A percentile compares a stretch with the other conserved stretches of the same genome.
Evolutionary conservation across 2,113 vertebrate species (phyloP).

Genomic region (Circaetus cinerascens): DNA sequence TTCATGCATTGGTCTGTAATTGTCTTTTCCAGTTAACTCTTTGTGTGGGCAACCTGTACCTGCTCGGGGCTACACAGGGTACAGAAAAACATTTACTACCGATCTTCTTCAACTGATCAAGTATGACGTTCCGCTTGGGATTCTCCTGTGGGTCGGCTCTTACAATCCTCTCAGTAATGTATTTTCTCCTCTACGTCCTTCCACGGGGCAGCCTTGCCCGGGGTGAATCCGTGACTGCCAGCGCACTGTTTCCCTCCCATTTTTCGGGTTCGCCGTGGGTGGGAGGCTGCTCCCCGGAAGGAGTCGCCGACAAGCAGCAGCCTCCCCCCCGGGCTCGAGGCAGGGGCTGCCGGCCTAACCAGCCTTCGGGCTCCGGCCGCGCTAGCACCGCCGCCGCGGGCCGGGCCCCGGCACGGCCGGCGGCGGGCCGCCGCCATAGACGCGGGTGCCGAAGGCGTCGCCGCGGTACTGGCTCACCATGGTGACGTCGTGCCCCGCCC

Average conservation of each 20-base stretch:
- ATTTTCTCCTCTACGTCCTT: background rate
- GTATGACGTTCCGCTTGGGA: fast-evolving
- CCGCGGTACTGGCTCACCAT: no score
- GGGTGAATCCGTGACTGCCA: background rate
- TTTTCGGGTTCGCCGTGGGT: background rate
- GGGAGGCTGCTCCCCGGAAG: background rate
- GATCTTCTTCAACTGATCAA: background rate
- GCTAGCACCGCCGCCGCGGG: fast-evolving
- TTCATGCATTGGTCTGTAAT: background rate
- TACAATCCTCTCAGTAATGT: fast-evolving
- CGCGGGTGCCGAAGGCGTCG: no score
- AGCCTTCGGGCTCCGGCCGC: background rate
- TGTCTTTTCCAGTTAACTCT: background rate
- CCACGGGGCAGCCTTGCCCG: background rate
- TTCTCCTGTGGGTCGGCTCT: background rate
- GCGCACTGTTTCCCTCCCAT: fast-evolving
- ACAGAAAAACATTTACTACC: background rate
- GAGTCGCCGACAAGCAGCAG: background rate
- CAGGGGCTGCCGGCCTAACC: background rate
- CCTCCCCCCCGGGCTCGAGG: background rate
- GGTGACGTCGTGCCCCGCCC: no score
- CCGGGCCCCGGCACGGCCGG: background rate
- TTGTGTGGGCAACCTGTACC: background rate
- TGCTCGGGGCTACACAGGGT: background rate
- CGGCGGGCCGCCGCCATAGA: no score